Conservation (phyloP, 2,797 vertebrate genomes). For the Typhlichthys subterraneus region DNA sequence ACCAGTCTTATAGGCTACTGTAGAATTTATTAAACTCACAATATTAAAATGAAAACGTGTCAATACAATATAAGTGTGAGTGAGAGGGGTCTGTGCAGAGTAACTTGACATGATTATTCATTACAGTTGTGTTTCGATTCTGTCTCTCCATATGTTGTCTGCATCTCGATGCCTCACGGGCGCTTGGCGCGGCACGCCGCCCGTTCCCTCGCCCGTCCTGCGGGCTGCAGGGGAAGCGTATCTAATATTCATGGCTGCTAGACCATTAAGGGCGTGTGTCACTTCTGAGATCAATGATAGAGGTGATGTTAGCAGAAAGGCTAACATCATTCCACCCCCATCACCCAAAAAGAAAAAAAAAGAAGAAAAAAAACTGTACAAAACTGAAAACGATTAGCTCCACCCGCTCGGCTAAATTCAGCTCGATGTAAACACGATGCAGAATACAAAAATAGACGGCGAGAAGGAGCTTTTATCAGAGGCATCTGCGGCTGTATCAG, state of each 20-base stretch:
- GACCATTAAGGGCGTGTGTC: slow-evolving; percentile 75
- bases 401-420: too few relatives aligned
- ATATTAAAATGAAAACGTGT: background rate
- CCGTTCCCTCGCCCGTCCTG: slow-evolving; percentile 58
- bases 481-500: too few relatives aligned
- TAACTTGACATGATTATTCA: too few relatives aligned
- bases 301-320: slow-evolving; percentile 42
- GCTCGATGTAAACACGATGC: too few relatives aligned
- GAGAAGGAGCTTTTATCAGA: too few relatives aligned
- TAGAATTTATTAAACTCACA: background rate
- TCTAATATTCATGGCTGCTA: slow-evolving; percentile 81
- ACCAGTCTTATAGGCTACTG: background rate
- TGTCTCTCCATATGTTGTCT: slow-evolving; percentile 4
- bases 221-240: slow-evolving; percentile 70
- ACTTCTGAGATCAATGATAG: slow-evolving; percentile 63
- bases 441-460: too few relatives aligned
- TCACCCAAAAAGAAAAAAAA: too few relatives aligned
- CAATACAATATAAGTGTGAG: background rate
- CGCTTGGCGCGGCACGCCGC: slow-evolving; percentile 28
- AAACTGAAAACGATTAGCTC: too few relatives aligned
- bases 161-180: slow-evolving; percentile 16
- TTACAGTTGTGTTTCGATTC: too few relatives aligned
- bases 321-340: slow-evolving; percentile 26
- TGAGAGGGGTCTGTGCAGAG: background rate
- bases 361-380: too few relatives aligned